phyloP scores from a whole-genome alignment of 1,140 invertebrate genomes.

The Thaumatotibia leucotreta region DNA sequence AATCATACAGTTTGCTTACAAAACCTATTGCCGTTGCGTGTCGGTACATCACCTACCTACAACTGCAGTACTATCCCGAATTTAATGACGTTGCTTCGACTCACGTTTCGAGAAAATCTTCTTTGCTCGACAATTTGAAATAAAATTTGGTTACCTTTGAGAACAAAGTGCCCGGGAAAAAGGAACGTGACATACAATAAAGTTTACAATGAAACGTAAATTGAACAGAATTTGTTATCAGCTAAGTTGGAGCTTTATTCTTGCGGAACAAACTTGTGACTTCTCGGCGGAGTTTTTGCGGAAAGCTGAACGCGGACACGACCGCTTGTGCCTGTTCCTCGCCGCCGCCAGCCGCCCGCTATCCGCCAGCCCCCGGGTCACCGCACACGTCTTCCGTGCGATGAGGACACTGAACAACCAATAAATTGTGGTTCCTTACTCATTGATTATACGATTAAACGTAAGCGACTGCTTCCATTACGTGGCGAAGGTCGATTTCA shows the following conservation, averaged over 20 bases:
- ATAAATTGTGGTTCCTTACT: constrained; percentile 16
- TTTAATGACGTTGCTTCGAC: too few relatives aligned
- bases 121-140: background rate
- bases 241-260: constrained; percentile 6
- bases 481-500: constrained; percentile 55
- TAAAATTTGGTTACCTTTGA: constrained; percentile 8
- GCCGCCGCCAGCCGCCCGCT: background rate
- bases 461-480: constrained; percentile 33
- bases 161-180: background rate
- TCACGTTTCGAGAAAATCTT: background rate
- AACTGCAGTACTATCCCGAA: too few relatives aligned
- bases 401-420: background rate
- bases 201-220: constrained; percentile 9
- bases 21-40: too few relatives aligned
- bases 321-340: background rate
- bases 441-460: constrained; percentile 39
- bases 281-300: background rate
- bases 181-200: constrained; percentile 8
- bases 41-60: too few relatives aligned
- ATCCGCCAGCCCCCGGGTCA: too few relatives aligned
- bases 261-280: constrained; percentile 3
- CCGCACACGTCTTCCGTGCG: background rate
- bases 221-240: constrained; percentile 13
- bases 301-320: background rate
- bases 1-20: too few relatives aligned